Base-by-base conservation (phyloP, 2,113 vertebrate genomes). In the Stigmatopora argus region DNA sequence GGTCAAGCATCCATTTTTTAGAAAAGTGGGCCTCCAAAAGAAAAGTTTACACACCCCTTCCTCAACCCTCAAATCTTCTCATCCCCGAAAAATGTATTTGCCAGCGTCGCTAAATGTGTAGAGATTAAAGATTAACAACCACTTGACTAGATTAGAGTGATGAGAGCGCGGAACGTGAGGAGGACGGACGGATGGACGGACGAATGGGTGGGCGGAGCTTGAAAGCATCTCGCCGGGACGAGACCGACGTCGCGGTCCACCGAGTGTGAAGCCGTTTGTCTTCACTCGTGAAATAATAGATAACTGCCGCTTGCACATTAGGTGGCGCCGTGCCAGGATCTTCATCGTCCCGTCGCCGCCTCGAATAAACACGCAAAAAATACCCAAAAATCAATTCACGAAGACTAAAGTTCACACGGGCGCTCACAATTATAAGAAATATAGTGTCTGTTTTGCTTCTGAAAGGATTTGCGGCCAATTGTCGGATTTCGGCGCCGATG, bases 201-300 rank as follows among this genome's bases (percentile, higher is more conserved):
- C 3, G 26, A 3, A 31, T 31, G 26, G 26, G 26, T 63, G 60
- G 66, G 51, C 67, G 69, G 69, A 52, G 52, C 69, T 81, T 80
- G 64, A 61, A 69, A 71, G 63, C 76, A 69, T 78, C 81, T 65
- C 76, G 60, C 48, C 59, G 58, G 67, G 78, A 84, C 82, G 79
- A 78, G 87, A 89, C 83, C 86, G 86, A 84, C 68, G 49, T 80
- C 78, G 81, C 38, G 85, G 86, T 81, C 81, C 81, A 89, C 78
- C 81, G 86, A 89, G 85, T 89, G 87, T 85, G 85, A 90, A 86
- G 85, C 69, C 78, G 75, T 89, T 88, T 85, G 83, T 85, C 86
- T 89, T 88, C 86, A 89, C 86, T 91, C 86, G 83, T 87, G 78
- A 85, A 85, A 89, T 86, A 92, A 91, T 92, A 87, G 80, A 89